phyloP scores from a whole-genome alignment of 2,113 vertebrate genomes.

The Neofelis nebulosa region DNA sequence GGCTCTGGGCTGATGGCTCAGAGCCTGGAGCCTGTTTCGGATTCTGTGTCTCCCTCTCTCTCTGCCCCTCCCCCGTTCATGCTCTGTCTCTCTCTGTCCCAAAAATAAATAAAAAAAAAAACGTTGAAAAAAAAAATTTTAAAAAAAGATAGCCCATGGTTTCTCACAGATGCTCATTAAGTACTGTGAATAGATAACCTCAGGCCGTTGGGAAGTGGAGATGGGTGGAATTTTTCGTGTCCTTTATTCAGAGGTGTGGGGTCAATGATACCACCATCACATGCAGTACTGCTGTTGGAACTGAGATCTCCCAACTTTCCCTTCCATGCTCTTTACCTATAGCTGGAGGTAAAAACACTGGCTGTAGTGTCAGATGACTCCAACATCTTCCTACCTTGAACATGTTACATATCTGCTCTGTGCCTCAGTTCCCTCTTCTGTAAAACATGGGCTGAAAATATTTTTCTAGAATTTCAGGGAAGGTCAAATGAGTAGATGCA shows the following conservation, averaged over 20 bases:
- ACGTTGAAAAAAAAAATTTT: too few relatives aligned
- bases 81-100: too few relatives aligned
- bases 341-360: neutral
- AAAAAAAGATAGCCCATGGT: neutral
- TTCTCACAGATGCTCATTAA: neutral
- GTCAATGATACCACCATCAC: neutral
- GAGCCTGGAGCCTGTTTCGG: too few relatives aligned
- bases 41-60: too few relatives aligned
- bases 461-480: neutral
- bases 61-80: too few relatives aligned
- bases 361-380: neutral
- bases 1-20: too few relatives aligned
- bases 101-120: too few relatives aligned
- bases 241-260: neutral
- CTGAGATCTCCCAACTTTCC: neutral
- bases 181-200: neutral
- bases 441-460: neutral
- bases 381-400: neutral
- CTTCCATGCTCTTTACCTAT: accelerated
- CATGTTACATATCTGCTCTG: neutral
- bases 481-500: neutral
- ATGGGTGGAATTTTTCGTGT: neutral
- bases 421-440: neutral
- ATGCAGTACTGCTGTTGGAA: neutral
- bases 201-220: neutral